Percentiles rank a stretch among this genome's conserved stretches.
Evolutionary conservation across 2,113 vertebrate genomes (phyloP).

Genomic region (Oryzias curvinotus): DNA sequence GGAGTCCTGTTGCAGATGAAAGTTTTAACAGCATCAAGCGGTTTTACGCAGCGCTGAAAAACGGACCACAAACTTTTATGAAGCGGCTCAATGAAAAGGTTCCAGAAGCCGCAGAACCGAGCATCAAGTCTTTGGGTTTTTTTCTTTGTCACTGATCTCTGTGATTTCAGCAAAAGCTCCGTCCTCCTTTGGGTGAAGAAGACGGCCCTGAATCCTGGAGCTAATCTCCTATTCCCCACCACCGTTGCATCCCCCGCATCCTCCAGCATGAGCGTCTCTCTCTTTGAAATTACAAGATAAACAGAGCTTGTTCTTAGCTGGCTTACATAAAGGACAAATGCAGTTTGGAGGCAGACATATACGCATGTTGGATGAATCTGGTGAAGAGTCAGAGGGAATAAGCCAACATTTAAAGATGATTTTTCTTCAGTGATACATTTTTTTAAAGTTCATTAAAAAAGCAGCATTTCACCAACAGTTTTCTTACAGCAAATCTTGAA

Average conservation of each 20-base stretch:
- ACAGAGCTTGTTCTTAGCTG: slow-evolving; percentile 14
- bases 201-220: slow-evolving; percentile 34
- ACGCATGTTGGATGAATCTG: neutral
- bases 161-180: slow-evolving; percentile 67
- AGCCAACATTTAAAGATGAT: too few species aligned
- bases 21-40: too few species aligned
- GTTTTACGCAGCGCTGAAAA: too few species aligned
- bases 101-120: too few species aligned
- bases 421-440: too few species aligned
- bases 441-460: too few species aligned
- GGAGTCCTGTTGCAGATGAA: too few species aligned
- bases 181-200: slow-evolving; percentile 64
- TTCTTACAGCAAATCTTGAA: too few species aligned
- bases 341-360: slow-evolving; percentile 22
- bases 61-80: too few species aligned
- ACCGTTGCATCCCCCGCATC: neutral
- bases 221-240: slow-evolving; percentile 18
- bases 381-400: too few species aligned
- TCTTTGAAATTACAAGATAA: slow-evolving; percentile 33
- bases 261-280: slow-evolving; percentile 5
- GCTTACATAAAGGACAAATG: slow-evolving; percentile 20
- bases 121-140: slow-evolving; percentile 56
- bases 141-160: slow-evolving; percentile 56
- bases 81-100: too few species aligned
- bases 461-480: too few species aligned